Evolutionary conservation across 2,113 vertebrate genomes (phyloP), one percentile per base, ranked within the genome.

Genomic region (Ellobius talpinus): DNA sequence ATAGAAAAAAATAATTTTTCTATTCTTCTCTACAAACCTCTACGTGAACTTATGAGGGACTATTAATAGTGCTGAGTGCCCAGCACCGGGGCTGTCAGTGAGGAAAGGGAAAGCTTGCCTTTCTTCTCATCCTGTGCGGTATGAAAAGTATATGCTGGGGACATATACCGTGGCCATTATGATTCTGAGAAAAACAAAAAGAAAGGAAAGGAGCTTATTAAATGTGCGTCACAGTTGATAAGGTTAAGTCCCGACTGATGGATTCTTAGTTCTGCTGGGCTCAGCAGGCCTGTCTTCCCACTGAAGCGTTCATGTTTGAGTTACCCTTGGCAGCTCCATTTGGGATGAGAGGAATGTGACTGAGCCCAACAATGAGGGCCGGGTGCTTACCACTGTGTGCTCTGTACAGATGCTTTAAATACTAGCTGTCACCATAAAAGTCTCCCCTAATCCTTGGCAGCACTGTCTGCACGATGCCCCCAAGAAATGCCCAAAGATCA

Each of bases 11-110:
- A 96, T 19, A 33, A 66, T 92, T 97, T 95, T 86, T 96, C 50
- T 96, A n/a, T 94, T 95, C 91, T 93, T n/a, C n/a, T 96, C 92
- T 97, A 85, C 92, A 91, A 96, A 89, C 88, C 65, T 92, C 79
- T 94, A 96, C 77, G 87, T 72, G 92, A 92, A 89, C 79, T 89
- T 87, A 93, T 13, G 90, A 93, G 45, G 7, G 89, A 87, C 92
- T 97, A 96, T 97, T 93, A 96, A 97, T 95, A 97, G 96, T 47
- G 65, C 45, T 42, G 33, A 65, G 72, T 94, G 97, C 89, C 81
- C 90, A 81, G 84, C 76, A 81, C 10, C 24, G 66, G 63, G n/a
- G 45, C 70, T 88, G 42, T 50, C 74, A 79, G 31, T 72, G 42
- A 6, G 10, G 77, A 26, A 98, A 84, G 73, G 81, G 42, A 79